Evolutionary conservation across 2,797 vertebrate species (phyloP).

Genomic region (Lerista edwardsae): DNA sequence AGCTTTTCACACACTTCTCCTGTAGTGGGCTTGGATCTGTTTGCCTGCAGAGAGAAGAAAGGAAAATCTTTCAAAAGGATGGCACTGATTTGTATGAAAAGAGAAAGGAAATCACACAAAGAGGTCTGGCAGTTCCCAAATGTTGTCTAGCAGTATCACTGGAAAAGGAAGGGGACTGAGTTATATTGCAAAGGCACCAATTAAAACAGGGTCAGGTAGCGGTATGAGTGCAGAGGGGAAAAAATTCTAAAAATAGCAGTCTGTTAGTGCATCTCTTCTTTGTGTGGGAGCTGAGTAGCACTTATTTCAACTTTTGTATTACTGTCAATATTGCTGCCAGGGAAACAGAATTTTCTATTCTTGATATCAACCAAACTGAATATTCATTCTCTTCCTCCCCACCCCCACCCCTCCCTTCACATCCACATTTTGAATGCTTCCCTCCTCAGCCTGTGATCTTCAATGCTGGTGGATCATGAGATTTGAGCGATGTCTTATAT

Average conservation of each 20-base stretch:
- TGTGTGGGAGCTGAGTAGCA: constrained; percentile 33
- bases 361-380: constrained; percentile 53
- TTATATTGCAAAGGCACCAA: constrained; percentile 44
- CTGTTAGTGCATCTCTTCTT: constrained; percentile 58
- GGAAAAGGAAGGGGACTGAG: not conserved
- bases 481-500: not conserved
- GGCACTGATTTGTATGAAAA: constrained; percentile 7
- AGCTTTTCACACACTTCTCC: constrained; percentile 3
- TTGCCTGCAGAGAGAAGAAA: constrained; percentile 16
- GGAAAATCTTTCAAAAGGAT: constrained; percentile 46
- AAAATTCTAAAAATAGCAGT: constrained; percentile 61
- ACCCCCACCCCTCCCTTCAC: constrained; percentile 21
- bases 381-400: constrained; percentile 39
- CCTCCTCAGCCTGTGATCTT: not conserved
- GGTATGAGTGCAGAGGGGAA: constrained; percentile 45
- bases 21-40: not conserved
- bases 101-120: constrained; percentile 50
- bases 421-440: constrained; percentile 19
- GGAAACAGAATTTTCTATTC: constrained; percentile 58
- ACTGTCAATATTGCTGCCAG: constrained; percentile 59
- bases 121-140: constrained; percentile 49
- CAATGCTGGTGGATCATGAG: too few relatives aligned
- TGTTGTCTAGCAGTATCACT: not conserved
- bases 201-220: constrained; percentile 65
- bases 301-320: constrained; percentile 59